Percentiles rank a stretch among this genome's conserved stretches.
Conservation (phyloP, 2,888 invertebrate species). For the Leucophora obtusa region DNA sequence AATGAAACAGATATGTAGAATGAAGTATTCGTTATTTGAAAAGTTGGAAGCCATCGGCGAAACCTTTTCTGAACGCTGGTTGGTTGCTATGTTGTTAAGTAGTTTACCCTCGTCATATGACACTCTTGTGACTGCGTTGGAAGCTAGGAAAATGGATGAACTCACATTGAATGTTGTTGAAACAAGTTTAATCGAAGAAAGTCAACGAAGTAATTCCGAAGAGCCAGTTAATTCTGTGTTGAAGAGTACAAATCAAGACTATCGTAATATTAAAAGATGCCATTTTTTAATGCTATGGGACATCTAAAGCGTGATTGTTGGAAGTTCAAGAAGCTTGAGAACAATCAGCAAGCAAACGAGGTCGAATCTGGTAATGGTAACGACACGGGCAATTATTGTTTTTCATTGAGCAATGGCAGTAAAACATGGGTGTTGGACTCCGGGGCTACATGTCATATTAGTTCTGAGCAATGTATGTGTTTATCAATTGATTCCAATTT, state of each 20-base stretch:
- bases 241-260: slow-evolving; percentile 18
- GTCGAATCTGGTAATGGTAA: no score
- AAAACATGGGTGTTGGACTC: no score
- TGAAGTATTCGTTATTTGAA: slow-evolving; percentile 13
- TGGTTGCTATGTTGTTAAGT: slow-evolving; percentile 34
- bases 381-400: no score
- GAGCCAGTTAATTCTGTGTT: slow-evolving; percentile 13
- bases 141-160: slow-evolving; percentile 30
- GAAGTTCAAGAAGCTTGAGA: no score
- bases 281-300: no score
- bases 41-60: slow-evolving; percentile 27
- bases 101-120: slow-evolving; percentile 23
- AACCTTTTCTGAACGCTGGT: slow-evolving; percentile 26
- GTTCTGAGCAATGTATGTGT: no score
- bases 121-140: slow-evolving; percentile 21
- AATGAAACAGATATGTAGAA: slow-evolving; percentile 19
- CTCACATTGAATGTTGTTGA: slow-evolving; percentile 23
- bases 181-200: slow-evolving; percentile 11
- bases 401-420: no score
- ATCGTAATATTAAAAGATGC: no score
- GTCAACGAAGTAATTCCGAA: neutral
- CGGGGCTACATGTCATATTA: no score
- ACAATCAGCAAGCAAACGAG: no score
- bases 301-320: no score
- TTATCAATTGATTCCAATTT: no score